Evolutionary conservation across 2,888 invertebrate species (phyloP).

Genomic region (Diplolepis rosae): DNA sequence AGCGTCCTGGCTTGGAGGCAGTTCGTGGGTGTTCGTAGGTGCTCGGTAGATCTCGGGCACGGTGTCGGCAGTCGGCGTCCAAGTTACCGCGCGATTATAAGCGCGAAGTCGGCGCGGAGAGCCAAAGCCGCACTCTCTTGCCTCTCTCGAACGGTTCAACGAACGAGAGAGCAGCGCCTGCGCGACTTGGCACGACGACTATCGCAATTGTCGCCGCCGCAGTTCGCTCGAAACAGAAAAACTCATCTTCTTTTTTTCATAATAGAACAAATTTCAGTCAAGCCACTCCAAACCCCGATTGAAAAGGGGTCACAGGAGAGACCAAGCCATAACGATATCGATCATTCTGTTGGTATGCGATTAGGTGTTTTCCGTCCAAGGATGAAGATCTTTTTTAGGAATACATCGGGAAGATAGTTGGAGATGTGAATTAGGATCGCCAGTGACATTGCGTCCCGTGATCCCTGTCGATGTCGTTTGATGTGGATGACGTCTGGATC

Average conservation of each 20-base stretch:
- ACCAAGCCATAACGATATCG: slow-evolving; percentile 29
- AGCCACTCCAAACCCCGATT: neutral
- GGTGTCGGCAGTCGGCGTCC: slow-evolving; percentile 46
- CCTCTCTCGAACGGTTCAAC: slow-evolving; percentile 64
- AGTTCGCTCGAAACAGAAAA: slow-evolving; percentile 50
- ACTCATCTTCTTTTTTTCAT: slow-evolving; percentile 14
- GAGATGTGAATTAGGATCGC: too few species aligned
- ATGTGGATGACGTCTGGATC: neutral
- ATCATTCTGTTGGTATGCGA: slow-evolving; percentile 18
- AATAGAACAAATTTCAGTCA: slow-evolving; percentile 15
- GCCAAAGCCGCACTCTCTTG: slow-evolving; percentile 7
- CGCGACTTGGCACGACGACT: slow-evolving; percentile 57
- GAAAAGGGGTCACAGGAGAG: slow-evolving; percentile 14
- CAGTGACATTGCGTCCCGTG: too few species aligned
- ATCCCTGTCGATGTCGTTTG: too few species aligned
- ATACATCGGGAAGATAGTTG: too few species aligned
- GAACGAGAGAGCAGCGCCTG: slow-evolving; percentile 69
- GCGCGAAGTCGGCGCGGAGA: slow-evolving; percentile 31
- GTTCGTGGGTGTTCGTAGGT: slow-evolving; percentile 44
- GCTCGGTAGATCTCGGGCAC: slow-evolving; percentile 40
- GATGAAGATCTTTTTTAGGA: neutral
- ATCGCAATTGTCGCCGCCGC: slow-evolving; percentile 54
- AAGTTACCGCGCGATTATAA: slow-evolving; percentile 49
- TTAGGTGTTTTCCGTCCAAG: neutral
- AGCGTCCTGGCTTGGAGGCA: slow-evolving; percentile 32